Percentiles rank a stretch among this genome's conserved stretches.
Conservation (phyloP, 2,113 vertebrate species). For the Barnardius zonarius region DNA sequence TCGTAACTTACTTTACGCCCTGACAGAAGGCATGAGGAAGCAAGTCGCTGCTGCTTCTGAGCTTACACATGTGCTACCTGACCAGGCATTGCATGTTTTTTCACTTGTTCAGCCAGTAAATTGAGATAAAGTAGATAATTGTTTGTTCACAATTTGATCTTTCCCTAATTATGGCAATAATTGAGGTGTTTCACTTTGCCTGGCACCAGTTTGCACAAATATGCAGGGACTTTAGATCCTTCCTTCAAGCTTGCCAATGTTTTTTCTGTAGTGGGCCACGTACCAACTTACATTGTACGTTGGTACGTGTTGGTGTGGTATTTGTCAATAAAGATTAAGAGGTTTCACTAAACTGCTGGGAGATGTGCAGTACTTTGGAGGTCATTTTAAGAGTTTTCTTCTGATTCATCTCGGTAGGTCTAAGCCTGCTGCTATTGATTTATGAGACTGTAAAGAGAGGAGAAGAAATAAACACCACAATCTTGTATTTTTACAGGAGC, state of each 20-base stretch:
- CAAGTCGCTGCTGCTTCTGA: background rate
- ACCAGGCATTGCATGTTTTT: background rate
- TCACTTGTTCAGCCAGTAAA: background rate
- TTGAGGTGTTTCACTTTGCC: background rate
- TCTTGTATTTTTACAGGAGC: background rate
- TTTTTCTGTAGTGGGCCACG: background rate
- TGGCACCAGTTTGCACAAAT: background rate
- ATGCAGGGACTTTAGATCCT: background rate
- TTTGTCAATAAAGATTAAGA: background rate
- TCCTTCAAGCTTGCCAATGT: background rate
- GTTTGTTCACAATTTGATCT: background rate
- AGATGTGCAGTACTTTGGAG: background rate
- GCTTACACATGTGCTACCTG: background rate
- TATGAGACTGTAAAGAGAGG: background rate
- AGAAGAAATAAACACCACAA: fast-evolving
- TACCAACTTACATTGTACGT: background rate
- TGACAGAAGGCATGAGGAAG: background rate
- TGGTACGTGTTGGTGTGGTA: background rate
- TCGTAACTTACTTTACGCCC: background rate
- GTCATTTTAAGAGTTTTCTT: background rate
- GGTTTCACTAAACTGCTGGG: background rate
- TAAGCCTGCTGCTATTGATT: background rate
- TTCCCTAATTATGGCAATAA: background rate
- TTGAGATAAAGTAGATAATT: background rate
- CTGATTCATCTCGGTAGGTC: background rate